phyloP scores from a whole-genome alignment of 2,113 vertebrate genomes.

The Hippopotamus amphibius region DNA sequence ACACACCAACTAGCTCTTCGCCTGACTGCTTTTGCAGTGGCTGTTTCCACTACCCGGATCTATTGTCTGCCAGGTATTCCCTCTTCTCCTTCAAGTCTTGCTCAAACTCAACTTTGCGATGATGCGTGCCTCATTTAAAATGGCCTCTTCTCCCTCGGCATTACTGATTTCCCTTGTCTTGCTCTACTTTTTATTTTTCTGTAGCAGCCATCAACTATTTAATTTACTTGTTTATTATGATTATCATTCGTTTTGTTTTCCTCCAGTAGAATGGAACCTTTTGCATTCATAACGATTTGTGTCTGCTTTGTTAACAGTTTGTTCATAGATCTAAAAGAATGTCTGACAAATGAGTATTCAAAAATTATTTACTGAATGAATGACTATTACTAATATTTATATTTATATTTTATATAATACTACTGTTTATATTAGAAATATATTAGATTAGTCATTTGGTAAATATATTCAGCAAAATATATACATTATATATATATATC shows the following conservation, averaged over 20 bases:
- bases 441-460: not conserved
- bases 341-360: not conserved
- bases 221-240: not conserved
- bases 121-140: not conserved
- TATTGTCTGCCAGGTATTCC: not conserved
- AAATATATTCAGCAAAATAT: not conserved
- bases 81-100: not conserved
- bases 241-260: not conserved
- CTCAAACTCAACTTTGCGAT: not conserved
- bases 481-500: not conserved
- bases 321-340: not conserved
- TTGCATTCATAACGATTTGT: not conserved
- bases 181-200: not conserved
- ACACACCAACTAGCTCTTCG: not conserved
- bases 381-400: not conserved
- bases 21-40: not conserved
- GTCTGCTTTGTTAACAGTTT: constrained; percentile 2
- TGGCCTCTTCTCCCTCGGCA: not conserved
- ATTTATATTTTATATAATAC: not conserved
- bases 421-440: not conserved
- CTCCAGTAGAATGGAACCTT: not conserved
- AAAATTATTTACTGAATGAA: constrained; percentile 27
- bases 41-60: not conserved
- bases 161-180: not conserved
- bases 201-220: not conserved